Base-by-base conservation (phyloP, 2,888 invertebrate genomes). In the Archaeoteleia sp. region DNA sequence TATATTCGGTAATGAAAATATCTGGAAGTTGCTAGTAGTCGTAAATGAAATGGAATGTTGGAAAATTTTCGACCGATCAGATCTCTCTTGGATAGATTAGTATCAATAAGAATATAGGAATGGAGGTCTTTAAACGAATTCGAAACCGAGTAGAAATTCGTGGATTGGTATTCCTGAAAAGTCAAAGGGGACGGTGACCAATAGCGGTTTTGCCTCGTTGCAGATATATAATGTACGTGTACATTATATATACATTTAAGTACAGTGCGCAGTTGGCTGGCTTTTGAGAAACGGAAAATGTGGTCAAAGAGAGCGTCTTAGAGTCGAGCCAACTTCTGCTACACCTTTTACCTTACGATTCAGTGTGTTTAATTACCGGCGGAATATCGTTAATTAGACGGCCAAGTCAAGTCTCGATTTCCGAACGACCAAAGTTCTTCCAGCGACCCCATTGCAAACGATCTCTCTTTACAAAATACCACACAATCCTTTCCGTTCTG, bases 351-450 rank as follows among this genome's bases (percentile, higher is more conserved):
- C 62, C 70, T 71, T 69, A 49, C 75, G 76, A 79, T 80, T 80
- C 78, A 78, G 77, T 79, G 80, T 77, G 84, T 79, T 83, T 83
- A 84, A 84, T 84, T 83, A 83, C 82, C 80, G 76, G 78, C 82
- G 77, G 81, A 82, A 84, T 83, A 84, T 82, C 84, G 83, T 83
- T 83, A 84, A 83, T 84, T 84, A 84, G 78, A 53, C 60, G 48
- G 55, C 67, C 35, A 55, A 71, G 69, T 57, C 58, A 63, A 58
- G 49, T 63, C 51, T 43, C 57, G 65, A 69, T 71, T 69, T 65
- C 69, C 55, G 55, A 71, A 61, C 57, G 54, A 69, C 63, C 49
- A 67, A 70, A 71, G 69, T 67, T 73, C 69, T 65, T 70, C 53
- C 39, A 61, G 43, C 66, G 68, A 70, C 66, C 68, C 69, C 65